Conservation (phyloP, 1,140 invertebrate species). For the Papilio machaon region DNA sequence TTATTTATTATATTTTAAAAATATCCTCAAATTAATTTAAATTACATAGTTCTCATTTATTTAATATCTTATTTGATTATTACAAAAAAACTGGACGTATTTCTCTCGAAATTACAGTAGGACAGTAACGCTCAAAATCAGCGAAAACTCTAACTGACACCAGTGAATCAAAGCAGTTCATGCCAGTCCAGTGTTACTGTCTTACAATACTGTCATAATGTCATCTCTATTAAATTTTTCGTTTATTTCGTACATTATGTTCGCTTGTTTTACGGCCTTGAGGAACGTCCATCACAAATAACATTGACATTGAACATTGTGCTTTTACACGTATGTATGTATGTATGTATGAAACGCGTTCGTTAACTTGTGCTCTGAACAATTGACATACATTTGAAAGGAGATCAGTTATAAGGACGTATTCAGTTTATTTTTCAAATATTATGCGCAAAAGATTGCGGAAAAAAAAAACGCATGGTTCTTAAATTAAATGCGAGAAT, state of each 20-base stretch:
- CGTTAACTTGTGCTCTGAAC: conserved; percentile 12
- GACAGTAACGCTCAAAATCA: too few relatives aligned
- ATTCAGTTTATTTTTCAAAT: not conserved
- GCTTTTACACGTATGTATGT: not conserved
- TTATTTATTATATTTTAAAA: too few relatives aligned
- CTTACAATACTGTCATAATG: too few relatives aligned
- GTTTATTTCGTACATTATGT: not conserved
- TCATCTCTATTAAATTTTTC: too few relatives aligned
- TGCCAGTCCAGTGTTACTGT: too few relatives aligned
- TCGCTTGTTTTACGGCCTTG: not conserved
- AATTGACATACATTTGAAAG: conserved; percentile 3
- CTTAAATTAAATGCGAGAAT: too few relatives aligned
- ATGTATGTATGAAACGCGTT: not conserved
- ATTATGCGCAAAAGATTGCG: not conserved
- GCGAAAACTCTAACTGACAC: too few relatives aligned
- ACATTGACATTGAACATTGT: conserved; percentile 16
- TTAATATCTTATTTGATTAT: not conserved
- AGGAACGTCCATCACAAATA: not conserved
- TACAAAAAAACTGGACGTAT: not conserved
- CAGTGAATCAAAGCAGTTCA: too few relatives aligned
- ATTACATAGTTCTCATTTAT: not conserved
- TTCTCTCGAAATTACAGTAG: too few relatives aligned
- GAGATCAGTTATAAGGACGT: not conserved
- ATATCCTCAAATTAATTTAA: not conserved
- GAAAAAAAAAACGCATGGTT: too few relatives aligned